phyloP scores from a whole-genome alignment of 2,797 vertebrate species.

The Mycteria americana region DNA sequence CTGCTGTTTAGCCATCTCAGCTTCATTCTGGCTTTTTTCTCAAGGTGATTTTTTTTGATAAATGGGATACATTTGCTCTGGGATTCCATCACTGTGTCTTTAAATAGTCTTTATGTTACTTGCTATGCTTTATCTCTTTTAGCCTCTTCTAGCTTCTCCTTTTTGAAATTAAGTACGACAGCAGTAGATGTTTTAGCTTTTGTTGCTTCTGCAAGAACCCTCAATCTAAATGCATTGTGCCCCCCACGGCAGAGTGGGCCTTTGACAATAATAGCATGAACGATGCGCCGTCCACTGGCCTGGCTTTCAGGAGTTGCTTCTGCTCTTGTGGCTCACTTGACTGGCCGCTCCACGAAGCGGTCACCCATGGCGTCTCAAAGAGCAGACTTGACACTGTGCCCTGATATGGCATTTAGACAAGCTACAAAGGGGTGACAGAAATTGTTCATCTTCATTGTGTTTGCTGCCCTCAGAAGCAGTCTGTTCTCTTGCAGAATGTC shows the following conservation, averaged over 20 bases:
- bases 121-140: not conserved
- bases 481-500: not conserved
- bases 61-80: not conserved
- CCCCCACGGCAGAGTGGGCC: accelerated
- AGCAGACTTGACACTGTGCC: not conserved
- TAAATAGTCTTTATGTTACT: not conserved
- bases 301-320: not conserved
- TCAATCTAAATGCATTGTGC: not conserved
- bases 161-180: not conserved
- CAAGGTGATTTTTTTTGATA: not conserved
- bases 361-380: not conserved
- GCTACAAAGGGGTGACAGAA: not conserved
- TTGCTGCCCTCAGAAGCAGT: not conserved
- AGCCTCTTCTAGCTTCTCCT: not conserved
- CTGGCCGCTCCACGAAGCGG: accelerated
- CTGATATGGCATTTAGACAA: not conserved
- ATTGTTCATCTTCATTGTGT: not conserved
- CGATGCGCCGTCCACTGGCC: accelerated
- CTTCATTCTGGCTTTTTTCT: not conserved
- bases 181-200: not conserved
- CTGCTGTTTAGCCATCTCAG: not conserved
- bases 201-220: not conserved
- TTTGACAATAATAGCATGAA: not conserved
- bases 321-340: not conserved
- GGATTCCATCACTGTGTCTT: not conserved